phyloP scores from a whole-genome alignment of 2,113 vertebrate genomes.

The human (Homo sapiens) region DNA sequence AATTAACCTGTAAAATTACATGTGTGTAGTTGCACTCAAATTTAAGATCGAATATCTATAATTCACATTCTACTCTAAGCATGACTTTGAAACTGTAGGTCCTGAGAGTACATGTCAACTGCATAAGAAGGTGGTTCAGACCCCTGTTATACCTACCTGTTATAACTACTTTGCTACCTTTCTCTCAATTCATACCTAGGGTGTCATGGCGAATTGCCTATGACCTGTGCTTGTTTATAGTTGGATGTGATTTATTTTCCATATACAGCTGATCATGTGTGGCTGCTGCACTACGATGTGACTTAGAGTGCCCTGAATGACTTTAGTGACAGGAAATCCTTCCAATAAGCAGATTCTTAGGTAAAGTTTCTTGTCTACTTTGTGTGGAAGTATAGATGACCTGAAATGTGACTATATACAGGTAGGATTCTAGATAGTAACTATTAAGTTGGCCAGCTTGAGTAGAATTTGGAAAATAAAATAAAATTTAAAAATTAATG shows the following conservation, averaged over 20 bases:
- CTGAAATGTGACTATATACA: neutral
- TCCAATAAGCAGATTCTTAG: neutral
- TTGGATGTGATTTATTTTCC: neutral
- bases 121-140: neutral
- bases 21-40: neutral
- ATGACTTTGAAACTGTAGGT: neutral
- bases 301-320: neutral
- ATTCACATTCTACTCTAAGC: neutral
- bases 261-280: neutral
- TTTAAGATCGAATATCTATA: neutral
- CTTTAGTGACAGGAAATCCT: neutral
- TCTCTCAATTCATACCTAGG: neutral
- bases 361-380: neutral
- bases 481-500: neutral
- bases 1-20: neutral
- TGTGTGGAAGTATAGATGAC: neutral
- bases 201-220: neutral
- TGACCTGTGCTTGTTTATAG: neutral
- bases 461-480: neutral
- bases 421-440: neutral
- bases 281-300: neutral
- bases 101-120: neutral
- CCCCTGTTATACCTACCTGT: accelerated
- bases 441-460: neutral
- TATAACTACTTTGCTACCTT: neutral